A percentile compares a stretch with the other conserved stretches of the same genome.
Evolutionary conservation across 1,140 invertebrate genomes (phyloP).

Genomic region (Calliopsis andreniformis): DNA sequence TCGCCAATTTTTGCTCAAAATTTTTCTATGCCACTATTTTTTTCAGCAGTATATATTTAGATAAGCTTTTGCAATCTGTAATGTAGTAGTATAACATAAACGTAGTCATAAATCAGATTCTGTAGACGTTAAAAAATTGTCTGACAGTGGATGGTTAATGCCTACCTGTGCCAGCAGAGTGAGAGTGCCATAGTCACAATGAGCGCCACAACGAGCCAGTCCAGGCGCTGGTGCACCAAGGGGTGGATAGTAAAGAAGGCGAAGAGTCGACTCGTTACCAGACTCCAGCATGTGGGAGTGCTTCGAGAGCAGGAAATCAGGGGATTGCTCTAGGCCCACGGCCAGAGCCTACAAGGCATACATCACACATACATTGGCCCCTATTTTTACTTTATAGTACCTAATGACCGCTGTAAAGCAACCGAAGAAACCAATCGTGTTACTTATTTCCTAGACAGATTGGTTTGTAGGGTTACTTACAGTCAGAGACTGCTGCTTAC

Average conservation of each 20-base stretch:
- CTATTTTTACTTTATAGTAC: slow-evolving; percentile 45
- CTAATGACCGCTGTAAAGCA: slow-evolving; percentile 35
- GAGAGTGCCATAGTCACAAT: slow-evolving; percentile 88
- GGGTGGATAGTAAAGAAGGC: slow-evolving; percentile 87
- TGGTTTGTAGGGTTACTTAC: slow-evolving; percentile 41
- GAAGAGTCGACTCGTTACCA: slow-evolving; percentile 85
- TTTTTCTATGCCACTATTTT: too few species aligned
- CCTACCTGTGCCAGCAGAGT: slow-evolving; percentile 86
- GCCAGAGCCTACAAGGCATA: slow-evolving; percentile 83
- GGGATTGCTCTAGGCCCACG: slow-evolving; percentile 82
- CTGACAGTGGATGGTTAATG: too few species aligned
- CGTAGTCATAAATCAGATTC: too few species aligned
- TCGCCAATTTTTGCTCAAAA: too few species aligned
- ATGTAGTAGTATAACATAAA: too few species aligned
- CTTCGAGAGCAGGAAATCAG: slow-evolving; percentile 82
- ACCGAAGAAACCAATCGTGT: slow-evolving; percentile 45
- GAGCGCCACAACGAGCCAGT: slow-evolving; percentile 86
- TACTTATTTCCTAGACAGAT: slow-evolving; percentile 11
- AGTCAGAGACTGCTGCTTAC: slow-evolving; percentile 8
- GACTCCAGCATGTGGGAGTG: slow-evolving; percentile 85
- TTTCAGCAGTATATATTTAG: too few species aligned
- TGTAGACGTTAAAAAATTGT: too few species aligned
- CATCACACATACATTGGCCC: slow-evolving; percentile 44
- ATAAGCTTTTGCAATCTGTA: too few species aligned
- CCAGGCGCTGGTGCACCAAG: slow-evolving; percentile 76